Evolutionary conservation across 2,888 invertebrate genomes (phyloP).

Genomic region (Coelopa pilipes): DNA sequence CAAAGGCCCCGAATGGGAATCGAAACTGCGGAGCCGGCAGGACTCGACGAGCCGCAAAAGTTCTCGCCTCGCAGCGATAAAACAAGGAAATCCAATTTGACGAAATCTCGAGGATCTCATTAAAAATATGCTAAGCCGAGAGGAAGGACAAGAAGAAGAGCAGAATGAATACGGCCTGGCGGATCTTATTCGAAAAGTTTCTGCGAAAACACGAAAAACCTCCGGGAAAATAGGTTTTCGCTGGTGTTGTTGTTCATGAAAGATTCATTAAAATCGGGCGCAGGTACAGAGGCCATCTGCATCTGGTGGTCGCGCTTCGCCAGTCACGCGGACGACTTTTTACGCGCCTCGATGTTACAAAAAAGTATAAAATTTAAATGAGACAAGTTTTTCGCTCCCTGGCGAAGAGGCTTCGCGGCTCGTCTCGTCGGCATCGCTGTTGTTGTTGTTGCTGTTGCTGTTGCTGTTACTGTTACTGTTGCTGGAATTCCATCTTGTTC

Average conservation of each 20-base stretch:
- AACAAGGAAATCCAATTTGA: slow-evolving; percentile 34
- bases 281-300: slow-evolving; percentile 24
- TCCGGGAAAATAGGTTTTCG: neutral
- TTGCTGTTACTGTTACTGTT: slow-evolving; percentile 43
- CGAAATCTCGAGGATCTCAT: slow-evolving; percentile 29
- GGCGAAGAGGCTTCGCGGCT: neutral
- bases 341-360: slow-evolving; percentile 6
- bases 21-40: neutral
- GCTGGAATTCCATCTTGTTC: slow-evolving; percentile 60
- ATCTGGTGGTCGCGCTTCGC: slow-evolving; percentile 13
- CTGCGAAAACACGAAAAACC: neutral
- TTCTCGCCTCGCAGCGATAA: slow-evolving; percentile 21
- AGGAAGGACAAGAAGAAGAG: neutral
- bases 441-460: neutral
- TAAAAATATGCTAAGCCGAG: slow-evolving; percentile 11
- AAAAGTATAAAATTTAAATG: slow-evolving; percentile 29
- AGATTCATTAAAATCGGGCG: slow-evolving; percentile 28
- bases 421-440: neutral
- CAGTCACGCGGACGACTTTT: slow-evolving; percentile 18
- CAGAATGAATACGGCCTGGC: neutral
- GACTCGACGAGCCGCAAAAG: slow-evolving; percentile 1
- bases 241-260: slow-evolving; percentile 25
- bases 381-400: slow-evolving; percentile 27
- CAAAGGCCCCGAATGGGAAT: neutral
- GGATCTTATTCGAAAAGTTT: neutral